Evolutionary conservation across 1,140 invertebrate species (phyloP).

Genomic region (Caenorhabditis brenneri): DNA sequence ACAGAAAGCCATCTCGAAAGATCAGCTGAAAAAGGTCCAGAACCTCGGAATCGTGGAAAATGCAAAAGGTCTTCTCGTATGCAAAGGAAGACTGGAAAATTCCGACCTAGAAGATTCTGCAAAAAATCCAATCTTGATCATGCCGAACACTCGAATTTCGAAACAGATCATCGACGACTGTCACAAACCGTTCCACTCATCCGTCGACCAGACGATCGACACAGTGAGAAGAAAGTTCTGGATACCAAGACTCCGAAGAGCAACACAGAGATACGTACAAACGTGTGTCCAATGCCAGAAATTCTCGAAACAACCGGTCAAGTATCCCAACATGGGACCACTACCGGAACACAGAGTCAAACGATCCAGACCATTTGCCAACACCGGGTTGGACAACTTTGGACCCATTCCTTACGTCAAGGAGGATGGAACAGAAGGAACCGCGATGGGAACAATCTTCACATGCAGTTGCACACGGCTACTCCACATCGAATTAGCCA

Average conservation of each 20-base stretch:
- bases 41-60: no score
- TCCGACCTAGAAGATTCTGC: no score
- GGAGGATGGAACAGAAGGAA: neutral
- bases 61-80: no score
- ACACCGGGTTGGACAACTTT: constrained; percentile 30
- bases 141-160: no score
- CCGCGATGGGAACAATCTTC: neutral
- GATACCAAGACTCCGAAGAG: neutral
- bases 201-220: neutral
- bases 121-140: no score
- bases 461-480: neutral
- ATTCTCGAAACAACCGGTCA: neutral
- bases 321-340: neutral
- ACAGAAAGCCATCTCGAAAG: no score
- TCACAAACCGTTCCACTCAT: neutral
- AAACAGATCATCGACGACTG: neutral
- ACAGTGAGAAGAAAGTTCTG: neutral
- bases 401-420: constrained; percentile 30
- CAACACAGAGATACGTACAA: neutral
- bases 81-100: no score
- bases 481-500: constrained; percentile 6
- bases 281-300: neutral
- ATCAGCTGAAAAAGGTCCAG: no score
- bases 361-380: neutral
- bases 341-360: constrained; percentile 19